phyloP scores from a whole-genome alignment of 2,888 invertebrate genomes.

The Phengaris arion region DNA sequence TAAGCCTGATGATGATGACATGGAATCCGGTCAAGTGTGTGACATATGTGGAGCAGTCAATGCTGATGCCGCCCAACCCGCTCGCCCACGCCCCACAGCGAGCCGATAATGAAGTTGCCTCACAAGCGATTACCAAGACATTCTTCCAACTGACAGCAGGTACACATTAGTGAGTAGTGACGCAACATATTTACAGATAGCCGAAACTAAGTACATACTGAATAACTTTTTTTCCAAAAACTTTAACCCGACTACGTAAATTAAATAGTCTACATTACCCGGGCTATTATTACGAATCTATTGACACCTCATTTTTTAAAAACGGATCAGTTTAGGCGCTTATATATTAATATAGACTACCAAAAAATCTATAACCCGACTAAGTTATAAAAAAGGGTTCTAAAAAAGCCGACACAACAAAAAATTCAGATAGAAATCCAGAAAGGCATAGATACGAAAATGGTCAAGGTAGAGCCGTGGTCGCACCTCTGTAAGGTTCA shows the following conservation, averaged over 20 bases:
- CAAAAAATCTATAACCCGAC: no score
- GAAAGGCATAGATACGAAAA: no score
- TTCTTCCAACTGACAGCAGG: not conserved
- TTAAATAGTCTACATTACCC: no score
- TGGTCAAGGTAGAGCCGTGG: no score
- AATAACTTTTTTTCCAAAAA: not conserved
- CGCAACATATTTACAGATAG: not conserved
- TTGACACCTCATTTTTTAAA: no score
- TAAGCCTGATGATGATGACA: not conserved
- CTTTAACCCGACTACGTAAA: no score
- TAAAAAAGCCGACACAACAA: no score
- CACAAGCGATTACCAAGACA: not conserved
- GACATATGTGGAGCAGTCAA: constrained; percentile 9
- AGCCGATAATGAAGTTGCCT: constrained; percentile 18
- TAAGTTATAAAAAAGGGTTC: no score
- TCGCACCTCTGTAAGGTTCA: no score
- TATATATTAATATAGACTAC: no score
- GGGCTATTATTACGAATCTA: not conserved
- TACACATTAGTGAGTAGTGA: not conserved
- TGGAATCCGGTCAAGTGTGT: constrained; percentile 22
- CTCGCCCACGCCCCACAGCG: not conserved
- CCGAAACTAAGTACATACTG: not conserved
- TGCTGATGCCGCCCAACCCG: not conserved
- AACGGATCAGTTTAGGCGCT: no score
- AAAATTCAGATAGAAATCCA: no score